These are phyloP conservation scores for Cyaniris semiargus DNA, from an alignment of 2,888 invertebrate species.

Conservation along the genomic window DNA sequence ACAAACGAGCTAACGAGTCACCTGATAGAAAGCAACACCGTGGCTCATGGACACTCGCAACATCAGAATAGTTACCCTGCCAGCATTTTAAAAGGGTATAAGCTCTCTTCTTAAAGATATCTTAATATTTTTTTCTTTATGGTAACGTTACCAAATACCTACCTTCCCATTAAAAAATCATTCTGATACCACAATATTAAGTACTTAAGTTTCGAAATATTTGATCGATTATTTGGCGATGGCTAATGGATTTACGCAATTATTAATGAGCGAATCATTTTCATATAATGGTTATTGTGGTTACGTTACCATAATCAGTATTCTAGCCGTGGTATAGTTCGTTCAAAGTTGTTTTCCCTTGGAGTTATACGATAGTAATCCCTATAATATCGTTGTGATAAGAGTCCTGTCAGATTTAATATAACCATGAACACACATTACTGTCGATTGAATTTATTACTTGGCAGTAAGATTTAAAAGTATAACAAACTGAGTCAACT, in stretches of 20 bases:
- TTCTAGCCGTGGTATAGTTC: background rate
- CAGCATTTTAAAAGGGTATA: too few relatives aligned
- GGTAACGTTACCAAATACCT: background rate
- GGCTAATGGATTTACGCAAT: conserved; percentile 1
- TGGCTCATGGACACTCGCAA: too few relatives aligned
- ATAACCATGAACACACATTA: too few relatives aligned
- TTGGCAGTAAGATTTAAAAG: too few relatives aligned
- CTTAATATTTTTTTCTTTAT: background rate
- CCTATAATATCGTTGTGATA: too few relatives aligned
- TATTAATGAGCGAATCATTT: background rate
- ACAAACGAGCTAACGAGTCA: too few relatives aligned
- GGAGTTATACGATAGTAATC: too few relatives aligned
- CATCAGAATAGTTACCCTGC: too few relatives aligned
- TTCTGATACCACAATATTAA: background rate
- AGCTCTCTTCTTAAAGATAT: too few relatives aligned
- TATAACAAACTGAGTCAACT: too few relatives aligned
- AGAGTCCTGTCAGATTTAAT: background rate
- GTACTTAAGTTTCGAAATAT: background rate
- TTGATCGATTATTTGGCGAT: background rate
- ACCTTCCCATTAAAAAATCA: background rate
- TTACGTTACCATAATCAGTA: conserved; percentile 14
- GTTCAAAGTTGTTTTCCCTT: background rate
- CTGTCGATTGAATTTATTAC: too few relatives aligned
- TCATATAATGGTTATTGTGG: background rate
- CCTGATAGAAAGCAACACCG: too few relatives aligned